These are phyloP conservation scores for Cheiracanthium punctorium DNA, from an alignment of 2,888 invertebrate species.

Conservation along the genomic window DNA sequence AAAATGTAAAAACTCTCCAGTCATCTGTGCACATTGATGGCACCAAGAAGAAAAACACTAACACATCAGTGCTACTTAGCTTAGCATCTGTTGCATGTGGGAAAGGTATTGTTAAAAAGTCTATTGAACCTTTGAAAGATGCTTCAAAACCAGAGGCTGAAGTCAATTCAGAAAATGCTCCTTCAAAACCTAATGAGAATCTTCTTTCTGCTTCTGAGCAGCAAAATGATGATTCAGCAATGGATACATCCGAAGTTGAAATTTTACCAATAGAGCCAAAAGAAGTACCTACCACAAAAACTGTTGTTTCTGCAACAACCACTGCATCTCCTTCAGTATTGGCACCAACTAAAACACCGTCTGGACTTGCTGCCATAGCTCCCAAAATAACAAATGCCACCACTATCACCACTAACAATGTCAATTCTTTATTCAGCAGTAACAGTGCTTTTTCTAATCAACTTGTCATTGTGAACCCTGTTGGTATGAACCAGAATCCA, in stretches of 20 bases:
- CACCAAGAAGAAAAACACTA: not conserved
- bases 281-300: not conserved
- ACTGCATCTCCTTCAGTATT: not conserved
- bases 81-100: conserved; percentile 60
- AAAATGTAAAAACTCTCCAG: not conserved
- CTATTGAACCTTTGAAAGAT: not conserved
- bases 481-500: not conserved
- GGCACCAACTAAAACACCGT: not conserved
- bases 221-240: not conserved
- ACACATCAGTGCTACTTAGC: conserved; percentile 27
- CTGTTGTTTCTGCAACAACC: not conserved
- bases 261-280: not conserved
- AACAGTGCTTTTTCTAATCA: not conserved
- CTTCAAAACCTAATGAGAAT: not conserved
- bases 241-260: no score
- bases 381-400: not conserved
- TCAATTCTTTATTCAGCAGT: not conserved
- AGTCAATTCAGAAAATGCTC: not conserved
- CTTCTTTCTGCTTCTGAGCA: no score
- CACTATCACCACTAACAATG: not conserved
- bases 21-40: not conserved
- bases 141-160: not conserved
- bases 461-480: not conserved
- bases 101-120: conserved; percentile 36
- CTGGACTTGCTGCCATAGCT: not conserved